These are phyloP conservation scores for Chrysolina oricalcia DNA, from an alignment of 2,888 invertebrate genomes.

Conservation along the genomic window DNA sequence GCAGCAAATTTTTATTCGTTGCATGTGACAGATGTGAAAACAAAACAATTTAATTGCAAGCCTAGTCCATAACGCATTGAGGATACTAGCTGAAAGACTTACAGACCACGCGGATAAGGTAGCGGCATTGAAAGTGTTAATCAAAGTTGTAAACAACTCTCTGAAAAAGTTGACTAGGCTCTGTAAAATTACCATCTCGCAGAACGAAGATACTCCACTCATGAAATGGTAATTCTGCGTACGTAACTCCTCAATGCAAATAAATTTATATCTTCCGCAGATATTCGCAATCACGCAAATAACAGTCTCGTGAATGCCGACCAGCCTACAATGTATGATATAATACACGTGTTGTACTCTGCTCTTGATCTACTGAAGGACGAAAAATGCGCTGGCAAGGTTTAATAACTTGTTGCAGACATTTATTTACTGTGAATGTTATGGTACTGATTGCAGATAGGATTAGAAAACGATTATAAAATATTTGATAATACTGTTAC, in stretches of 20 bases:
- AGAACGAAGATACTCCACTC: no score
- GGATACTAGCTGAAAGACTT: no score
- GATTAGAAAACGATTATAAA: neutral
- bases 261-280: no score
- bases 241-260: no score
- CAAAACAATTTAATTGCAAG: no score
- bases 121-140: no score
- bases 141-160: no score
- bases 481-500: neutral
- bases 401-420: constrained; percentile 1
- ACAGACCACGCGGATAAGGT: no score
- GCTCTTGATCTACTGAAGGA: constrained; percentile 24
- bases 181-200: neutral
- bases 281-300: neutral
- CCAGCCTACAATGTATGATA: neutral
- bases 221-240: no score
- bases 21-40: no score
- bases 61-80: no score
- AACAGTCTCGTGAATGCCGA: constrained; percentile 15
- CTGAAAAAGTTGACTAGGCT: neutral
- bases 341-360: constrained; percentile 15
- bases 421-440: constrained; percentile 11
- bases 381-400: constrained; percentile 30
- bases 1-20: no score
- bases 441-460: neutral